These are phyloP conservation scores for Epinotia ramella DNA, from an alignment of 2,888 invertebrate genomes.

Conservation along the genomic window DNA sequence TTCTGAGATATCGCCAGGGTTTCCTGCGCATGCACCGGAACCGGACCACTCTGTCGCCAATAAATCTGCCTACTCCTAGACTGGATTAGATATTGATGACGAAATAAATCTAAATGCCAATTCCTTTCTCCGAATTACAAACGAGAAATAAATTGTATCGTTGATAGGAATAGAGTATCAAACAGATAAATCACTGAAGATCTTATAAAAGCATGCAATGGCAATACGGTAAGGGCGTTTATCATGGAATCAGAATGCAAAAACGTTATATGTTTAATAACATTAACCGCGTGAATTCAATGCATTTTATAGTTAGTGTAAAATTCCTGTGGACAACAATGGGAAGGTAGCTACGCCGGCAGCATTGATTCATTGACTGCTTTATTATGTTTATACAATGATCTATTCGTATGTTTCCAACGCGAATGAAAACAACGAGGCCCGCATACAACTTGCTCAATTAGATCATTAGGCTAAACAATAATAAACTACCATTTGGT, in stretches of 20 bases:
- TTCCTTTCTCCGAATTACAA: conserved; percentile 4
- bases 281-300: conserved; percentile 25
- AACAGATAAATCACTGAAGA: neutral
- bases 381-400: conserved; percentile 55
- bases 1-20: conserved; percentile 76
- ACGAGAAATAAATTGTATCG: neutral
- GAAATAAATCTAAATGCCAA: conserved; percentile 16
- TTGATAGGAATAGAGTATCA: conserved; percentile 2
- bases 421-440: conserved; percentile 61
- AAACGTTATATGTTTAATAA: conserved; percentile 35
- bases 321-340: conserved; percentile 42
- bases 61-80: conserved; percentile 57
- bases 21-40: conserved; percentile 72
- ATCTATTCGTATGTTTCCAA: conserved; percentile 56
- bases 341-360: conserved; percentile 47
- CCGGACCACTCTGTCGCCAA: conserved; percentile 64
- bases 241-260: conserved; percentile 32
- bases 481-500: conserved; percentile 46
- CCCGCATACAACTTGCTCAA: conserved; percentile 54
- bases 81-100: conserved; percentile 45
- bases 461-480: conserved; percentile 47
- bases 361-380: conserved; percentile 44
- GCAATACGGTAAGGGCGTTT: neutral
- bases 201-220: too few relatives aligned
- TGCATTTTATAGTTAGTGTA: conserved; percentile 27